phyloP scores from a whole-genome alignment of 2,113 vertebrate genomes.

The Hemiprocne comata region DNA sequence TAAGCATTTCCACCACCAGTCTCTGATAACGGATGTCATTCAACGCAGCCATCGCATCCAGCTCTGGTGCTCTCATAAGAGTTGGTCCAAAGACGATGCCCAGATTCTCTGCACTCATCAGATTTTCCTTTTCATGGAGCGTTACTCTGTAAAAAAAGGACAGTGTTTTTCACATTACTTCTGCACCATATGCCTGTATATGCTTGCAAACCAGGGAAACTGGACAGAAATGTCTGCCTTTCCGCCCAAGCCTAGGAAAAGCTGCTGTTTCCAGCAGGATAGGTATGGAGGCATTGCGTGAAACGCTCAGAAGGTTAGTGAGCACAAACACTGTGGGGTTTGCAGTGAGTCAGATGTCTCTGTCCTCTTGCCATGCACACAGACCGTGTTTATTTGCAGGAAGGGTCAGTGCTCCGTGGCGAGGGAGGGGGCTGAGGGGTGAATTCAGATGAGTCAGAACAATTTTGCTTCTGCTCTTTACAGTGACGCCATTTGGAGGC shows the following conservation, averaged over 20 bases:
- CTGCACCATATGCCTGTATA: background rate
- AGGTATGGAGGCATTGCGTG: background rate
- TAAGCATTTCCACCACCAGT: conserved; percentile 98
- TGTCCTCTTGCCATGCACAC: background rate
- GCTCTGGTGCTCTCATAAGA: conserved; percentile 92
- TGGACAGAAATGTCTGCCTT: background rate
- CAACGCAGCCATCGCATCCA: conserved; percentile 91
- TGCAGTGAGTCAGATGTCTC: background rate
- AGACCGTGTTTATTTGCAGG: background rate
- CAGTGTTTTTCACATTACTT: background rate
- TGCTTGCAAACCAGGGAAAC: background rate
- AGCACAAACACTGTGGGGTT: background rate
- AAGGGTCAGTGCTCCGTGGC: fast-evolving
- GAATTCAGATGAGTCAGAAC: background rate
- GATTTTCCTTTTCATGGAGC: conserved; percentile 92
- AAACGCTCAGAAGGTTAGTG: background rate
- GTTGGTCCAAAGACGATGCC: conserved; percentile 97
- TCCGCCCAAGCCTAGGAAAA: background rate
- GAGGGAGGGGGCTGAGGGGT: background rate
- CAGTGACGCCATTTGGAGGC: background rate
- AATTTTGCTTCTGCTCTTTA: background rate
- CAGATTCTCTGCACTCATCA: conserved; percentile 98
- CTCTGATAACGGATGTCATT: conserved; percentile 98
- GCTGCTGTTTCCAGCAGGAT: background rate
- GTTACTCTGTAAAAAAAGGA: conserved; percentile 84